Evolutionary conservation across 2,113 vertebrate genomes (phyloP).

Genomic region (Ochotona curzoniae): DNA sequence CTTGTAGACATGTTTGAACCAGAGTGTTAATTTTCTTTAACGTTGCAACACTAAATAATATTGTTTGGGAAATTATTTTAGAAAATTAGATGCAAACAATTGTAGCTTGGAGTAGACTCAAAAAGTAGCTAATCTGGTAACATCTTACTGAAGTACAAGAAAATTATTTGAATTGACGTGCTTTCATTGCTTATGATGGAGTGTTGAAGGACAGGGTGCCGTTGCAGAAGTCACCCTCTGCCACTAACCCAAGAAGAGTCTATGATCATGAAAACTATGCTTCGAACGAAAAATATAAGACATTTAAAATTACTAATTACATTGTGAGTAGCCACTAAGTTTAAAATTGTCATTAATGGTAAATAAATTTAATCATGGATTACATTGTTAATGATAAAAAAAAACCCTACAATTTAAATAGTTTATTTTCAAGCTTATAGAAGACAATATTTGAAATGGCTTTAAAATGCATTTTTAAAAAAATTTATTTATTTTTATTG

Average conservation of each 20-base stretch:
- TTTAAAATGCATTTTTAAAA: constrained; percentile 30
- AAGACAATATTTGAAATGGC: background rate
- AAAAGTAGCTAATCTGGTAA: constrained; percentile 1
- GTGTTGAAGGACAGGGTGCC: background rate
- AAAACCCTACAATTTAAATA: background rate
- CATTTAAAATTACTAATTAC: background rate
- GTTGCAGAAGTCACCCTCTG: background rate
- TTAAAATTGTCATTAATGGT: background rate
- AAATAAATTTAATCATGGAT: constrained; percentile 1
- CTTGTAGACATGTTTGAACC: constrained; percentile 15
- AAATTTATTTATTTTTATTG: too few species aligned
- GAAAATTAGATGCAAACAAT: constrained; percentile 38
- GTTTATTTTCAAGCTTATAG: constrained; percentile 1
- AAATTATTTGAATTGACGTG: constrained; percentile 23
- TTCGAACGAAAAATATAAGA: background rate
- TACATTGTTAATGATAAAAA: background rate
- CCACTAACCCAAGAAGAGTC: background rate
- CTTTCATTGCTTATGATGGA: constrained; percentile 25
- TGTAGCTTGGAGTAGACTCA: background rate
- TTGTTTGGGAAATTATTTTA: constrained; percentile 53
- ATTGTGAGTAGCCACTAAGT: background rate
- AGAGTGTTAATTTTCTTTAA: constrained; percentile 36
- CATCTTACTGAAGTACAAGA: constrained; percentile 21
- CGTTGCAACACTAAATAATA: constrained; percentile 10
- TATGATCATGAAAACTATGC: background rate